Conservation (phyloP, 2,797 vertebrate genomes). For the Coregonus sp. region DNA sequence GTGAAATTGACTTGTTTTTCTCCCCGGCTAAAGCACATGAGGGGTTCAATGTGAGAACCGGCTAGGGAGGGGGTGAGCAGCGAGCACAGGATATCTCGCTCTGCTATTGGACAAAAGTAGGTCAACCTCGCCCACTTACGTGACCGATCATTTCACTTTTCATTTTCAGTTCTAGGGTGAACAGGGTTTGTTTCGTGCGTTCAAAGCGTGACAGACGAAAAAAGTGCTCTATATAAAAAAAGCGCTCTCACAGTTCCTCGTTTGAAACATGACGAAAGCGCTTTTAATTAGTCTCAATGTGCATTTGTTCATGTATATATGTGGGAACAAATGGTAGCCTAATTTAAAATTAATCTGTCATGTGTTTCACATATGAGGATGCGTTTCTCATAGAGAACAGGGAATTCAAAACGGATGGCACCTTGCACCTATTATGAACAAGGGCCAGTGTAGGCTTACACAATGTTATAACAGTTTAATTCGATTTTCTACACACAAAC, state of each 20-base stretch:
- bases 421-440: not conserved
- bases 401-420: not conserved
- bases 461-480: not conserved
- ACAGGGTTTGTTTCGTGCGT: slow-evolving; percentile 11
- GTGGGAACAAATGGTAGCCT: not conserved
- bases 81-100: slow-evolving; percentile 13
- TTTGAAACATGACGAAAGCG: not conserved
- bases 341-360: not conserved
- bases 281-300: not conserved
- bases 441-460: not conserved
- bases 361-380: not conserved
- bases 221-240: not conserved
- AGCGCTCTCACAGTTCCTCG: not conserved
- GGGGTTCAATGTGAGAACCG: slow-evolving; percentile 62
- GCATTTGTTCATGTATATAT: not conserved
- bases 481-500: not conserved
- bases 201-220: slow-evolving; percentile 23
- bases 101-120: slow-evolving; percentile 74
- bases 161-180: not conserved
- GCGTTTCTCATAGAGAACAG: not conserved
- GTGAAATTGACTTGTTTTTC: slow-evolving; percentile 38
- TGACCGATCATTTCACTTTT: slow-evolving; percentile 53
- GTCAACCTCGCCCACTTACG: slow-evolving; percentile 66
- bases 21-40: slow-evolving; percentile 54
- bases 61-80: slow-evolving; percentile 12